Conservation (phyloP, 2,888 invertebrate genomes). For the Nineta flava region DNA sequence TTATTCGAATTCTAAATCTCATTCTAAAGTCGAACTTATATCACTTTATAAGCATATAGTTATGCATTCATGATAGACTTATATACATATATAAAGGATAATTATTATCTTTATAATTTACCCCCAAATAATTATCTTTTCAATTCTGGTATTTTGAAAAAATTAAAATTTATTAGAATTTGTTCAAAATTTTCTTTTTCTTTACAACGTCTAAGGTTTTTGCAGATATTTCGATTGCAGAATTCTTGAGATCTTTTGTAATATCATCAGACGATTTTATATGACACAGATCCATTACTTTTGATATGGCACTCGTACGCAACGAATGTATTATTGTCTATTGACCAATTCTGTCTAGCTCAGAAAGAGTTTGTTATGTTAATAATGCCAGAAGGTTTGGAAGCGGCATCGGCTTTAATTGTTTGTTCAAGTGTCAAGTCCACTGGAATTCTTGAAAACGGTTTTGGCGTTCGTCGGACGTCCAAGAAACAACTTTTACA, state of each 20-base stretch:
- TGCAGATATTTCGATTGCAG: not conserved
- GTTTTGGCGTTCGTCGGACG: slow-evolving; percentile 6
- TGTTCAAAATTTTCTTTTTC: too few species aligned
- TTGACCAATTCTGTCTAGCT: not conserved
- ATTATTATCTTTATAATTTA: too few species aligned
- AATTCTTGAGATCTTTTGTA: slow-evolving; percentile 6
- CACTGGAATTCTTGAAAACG: slow-evolving; percentile 7
- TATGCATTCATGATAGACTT: too few species aligned
- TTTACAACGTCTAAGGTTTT: too few species aligned
- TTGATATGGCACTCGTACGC: not conserved
- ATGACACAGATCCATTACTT: slow-evolving; percentile 3
- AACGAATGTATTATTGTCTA: not conserved
- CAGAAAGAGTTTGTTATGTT: not conserved
- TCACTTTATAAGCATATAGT: too few species aligned
- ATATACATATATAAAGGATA: too few species aligned
- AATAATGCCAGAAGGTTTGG: not conserved
- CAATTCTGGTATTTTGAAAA: too few species aligned
- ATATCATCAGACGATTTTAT: slow-evolving; percentile 9
- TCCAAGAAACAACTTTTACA: slow-evolving; percentile 1
- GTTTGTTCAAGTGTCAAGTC: not conserved
- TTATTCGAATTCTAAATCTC: too few species aligned
- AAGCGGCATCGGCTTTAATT: not conserved
- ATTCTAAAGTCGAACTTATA: too few species aligned
- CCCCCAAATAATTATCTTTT: too few species aligned
- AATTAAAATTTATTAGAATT: too few species aligned